Percentiles rank a stretch among this genome's conserved stretches.
Conservation (phyloP, 1,140 invertebrate species). For the fruit fly (Drosophila melanogaster) region Release_6_plus_ISO1_MT NT_037436.4:3765501-3766000, state of each 20-base stretch:
- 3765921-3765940: conserved; percentile 46
- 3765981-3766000: not conserved
- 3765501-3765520: conserved; percentile 37
- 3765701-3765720: conserved; percentile 47
- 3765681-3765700: conserved; percentile 36
- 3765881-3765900: conserved; percentile 47
- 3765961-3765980: conserved; percentile 38
- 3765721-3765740: conserved; percentile 74
- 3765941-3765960: conserved; percentile 8
- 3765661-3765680: conserved; percentile 8
- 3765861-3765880: conserved; percentile 13
- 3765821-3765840: conserved; percentile 16
- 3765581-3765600: conserved; percentile 62
- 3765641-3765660: conserved; percentile 5
- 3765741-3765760: conserved; percentile 36
- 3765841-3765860: conserved; percentile 1
- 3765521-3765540: conserved; percentile 36
- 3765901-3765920: conserved; percentile 73
- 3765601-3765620: conserved; percentile 6
- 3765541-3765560: conserved; percentile 7
- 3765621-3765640: conserved; percentile 52
- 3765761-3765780: conserved; percentile 50
- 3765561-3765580: conserved; percentile 20
- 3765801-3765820: conserved; percentile 19
- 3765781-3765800: conserved; percentile 57